Evolutionary conservation across 2,797 vertebrate genomes (phyloP), one percentile per base, ranked within the genome.

Genomic region (Silurus lanzhouensis): DNA sequence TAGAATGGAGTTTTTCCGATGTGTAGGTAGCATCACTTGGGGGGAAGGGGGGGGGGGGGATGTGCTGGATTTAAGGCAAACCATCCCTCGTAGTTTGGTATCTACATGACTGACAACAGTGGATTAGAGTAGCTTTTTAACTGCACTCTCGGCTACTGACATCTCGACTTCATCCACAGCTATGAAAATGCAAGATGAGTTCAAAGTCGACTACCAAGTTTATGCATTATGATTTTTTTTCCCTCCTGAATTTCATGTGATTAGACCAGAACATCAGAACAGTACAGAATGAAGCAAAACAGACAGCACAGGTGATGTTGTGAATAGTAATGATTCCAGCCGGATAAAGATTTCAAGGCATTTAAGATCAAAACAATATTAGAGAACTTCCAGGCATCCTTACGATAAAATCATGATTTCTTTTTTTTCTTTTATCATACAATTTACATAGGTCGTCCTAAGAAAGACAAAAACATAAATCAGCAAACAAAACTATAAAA

Each of bases 1-100:
- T 52, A 67, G 48, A 81, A 46, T 67, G 72, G 48, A 22, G 70
- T 25, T 20, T 80, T 80, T 80, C 58, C 58, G 80, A 86, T 77
- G 74, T 83, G 91, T 92, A 94, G 95, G 93, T 94, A 94, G 93
- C 93, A 92, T 92, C 92, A 91, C 92, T 91, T 52, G 31, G 31
- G 31, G 31, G 31, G 31, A 1, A 2, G 31, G 27, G 2, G 31
- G 31, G 31, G 31, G 2, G 93, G 90, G 93, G 91, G 94, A 93
- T 92, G 82, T 91, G 91, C 91, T 93, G 92, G 91, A 91, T 94
- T 95, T 95, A 95, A 95, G 94, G 95, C 95, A 87, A 87, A 79
- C 72, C 38, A 75, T 93, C 92, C 90, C 92, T 92, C 90, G 57
- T 64, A 88, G 84, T 72, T 90, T 84, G 80, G 25, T 79, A 79